Evolutionary conservation across 2,113 vertebrate species (phyloP), one percentile per base, ranked within the genome.

Genomic region (Xiphias gladius): DNA sequence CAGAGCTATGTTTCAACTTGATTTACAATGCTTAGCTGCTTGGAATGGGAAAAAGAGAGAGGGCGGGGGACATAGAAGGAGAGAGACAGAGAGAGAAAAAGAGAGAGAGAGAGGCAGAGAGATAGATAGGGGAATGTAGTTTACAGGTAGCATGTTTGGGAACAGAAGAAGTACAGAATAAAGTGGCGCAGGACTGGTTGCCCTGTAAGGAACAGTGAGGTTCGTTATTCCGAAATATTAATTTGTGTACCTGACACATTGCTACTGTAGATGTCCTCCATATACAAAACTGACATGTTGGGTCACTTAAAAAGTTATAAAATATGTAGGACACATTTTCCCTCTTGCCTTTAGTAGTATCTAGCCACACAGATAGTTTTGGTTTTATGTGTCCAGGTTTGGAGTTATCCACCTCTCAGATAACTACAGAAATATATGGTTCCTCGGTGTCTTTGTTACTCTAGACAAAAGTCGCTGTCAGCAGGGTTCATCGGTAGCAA

Each of bases 1-100:
- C 91, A 94, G 95, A 93, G 91, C 17, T 55, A 93, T 88, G 91
- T 94, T 95, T 93, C 95, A 92, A 93, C 93, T 95, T 96, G 94
- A 94, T 95, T 95, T 94, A 85, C 70, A 94, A 89, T 91, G 84
- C 96, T 95, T 88, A 95, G 93, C 91, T 96, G 94, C 63, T 80
- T 73, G 69, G 76, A 89, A 79, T 55, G 76, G 78, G 58, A 71
- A 79, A 72, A 43, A 65, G 14, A 58, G 58, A 39, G 66, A 62
- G 48, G 22, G 83, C 2, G 69, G 30, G 54, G 22, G 52, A 12
- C 62, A 59, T 4, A 76, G 20, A 46, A 22, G 32, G 32, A 35
- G 32, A 35, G 50, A 68, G 22, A 46, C n/a, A n/a, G n/a, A n/a
- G n/a, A 79, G 59, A 73, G 22, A 63, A 46, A 63, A 10, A 43